Conservation (phyloP, 2,888 invertebrate species). For the Pristionchus japonicus region DNA sequence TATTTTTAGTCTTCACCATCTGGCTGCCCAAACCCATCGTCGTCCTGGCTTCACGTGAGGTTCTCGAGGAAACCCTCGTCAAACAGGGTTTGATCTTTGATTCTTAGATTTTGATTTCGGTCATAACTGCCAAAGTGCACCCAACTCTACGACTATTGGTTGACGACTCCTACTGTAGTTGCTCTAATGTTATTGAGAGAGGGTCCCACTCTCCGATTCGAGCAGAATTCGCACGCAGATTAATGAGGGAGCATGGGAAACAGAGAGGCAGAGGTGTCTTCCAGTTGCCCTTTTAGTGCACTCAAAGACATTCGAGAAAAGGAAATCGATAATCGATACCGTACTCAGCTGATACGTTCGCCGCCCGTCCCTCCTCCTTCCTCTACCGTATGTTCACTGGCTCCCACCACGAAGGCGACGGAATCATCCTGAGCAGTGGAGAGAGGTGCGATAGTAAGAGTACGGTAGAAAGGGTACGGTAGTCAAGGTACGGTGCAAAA, state of each 20-base stretch:
- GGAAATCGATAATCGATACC: background rate
- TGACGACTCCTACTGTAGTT: background rate
- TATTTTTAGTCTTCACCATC: slow-evolving; percentile 21
- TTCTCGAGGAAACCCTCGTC: slow-evolving; percentile 23
- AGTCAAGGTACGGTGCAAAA: too few species aligned
- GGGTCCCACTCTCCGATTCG: background rate
- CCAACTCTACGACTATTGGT: background rate
- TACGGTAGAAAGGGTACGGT: background rate
- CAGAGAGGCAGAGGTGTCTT: background rate
- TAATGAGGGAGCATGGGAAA: background rate
- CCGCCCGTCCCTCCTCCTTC: slow-evolving; percentile 60
- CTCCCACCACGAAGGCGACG: slow-evolving; percentile 58
- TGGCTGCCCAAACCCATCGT: slow-evolving; percentile 44
- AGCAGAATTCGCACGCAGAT: background rate
- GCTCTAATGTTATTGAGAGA: background rate
- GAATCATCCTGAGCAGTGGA: slow-evolving; percentile 60
- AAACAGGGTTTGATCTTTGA: slow-evolving; percentile 9
- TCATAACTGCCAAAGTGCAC: too few species aligned
- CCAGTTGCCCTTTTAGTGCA: background rate
- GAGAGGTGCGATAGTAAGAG: slow-evolving; percentile 21
- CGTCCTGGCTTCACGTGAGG: slow-evolving; percentile 17
- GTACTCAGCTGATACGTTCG: slow-evolving; percentile 17
- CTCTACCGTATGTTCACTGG: slow-evolving; percentile 60
- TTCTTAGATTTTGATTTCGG: background rate
- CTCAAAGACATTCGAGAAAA: background rate